A percentile compares a stretch with the other conserved stretches of the same genome.
Evolutionary conservation across 2,888 invertebrate species (phyloP).

Genomic region (Melanchra persicariae): DNA sequence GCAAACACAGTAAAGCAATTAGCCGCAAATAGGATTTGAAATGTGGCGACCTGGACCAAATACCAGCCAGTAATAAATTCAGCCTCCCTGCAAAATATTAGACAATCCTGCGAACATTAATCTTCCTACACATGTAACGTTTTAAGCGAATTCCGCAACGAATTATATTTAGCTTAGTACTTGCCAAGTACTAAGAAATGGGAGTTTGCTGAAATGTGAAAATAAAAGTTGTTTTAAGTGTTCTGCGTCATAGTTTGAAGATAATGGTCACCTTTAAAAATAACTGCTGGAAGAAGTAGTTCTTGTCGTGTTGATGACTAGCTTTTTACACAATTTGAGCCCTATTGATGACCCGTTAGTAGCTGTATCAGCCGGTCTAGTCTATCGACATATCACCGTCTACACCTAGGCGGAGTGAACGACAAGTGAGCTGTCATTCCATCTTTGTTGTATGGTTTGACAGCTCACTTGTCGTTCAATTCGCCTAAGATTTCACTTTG

Average conservation of each 20-base stretch:
- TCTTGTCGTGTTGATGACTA: too few species aligned
- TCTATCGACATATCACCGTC: too few species aligned
- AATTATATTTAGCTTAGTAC: slow-evolving; percentile 59
- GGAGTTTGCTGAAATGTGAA: slow-evolving; percentile 22
- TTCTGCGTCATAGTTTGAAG: slow-evolving; percentile 31
- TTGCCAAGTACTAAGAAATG: slow-evolving; percentile 54
- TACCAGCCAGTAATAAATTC: slow-evolving; percentile 68
- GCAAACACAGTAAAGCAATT: slow-evolving; percentile 58
- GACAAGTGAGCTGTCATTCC: too few species aligned
- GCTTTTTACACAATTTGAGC: background rate
- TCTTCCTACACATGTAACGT: slow-evolving; percentile 63
- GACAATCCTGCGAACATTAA: slow-evolving; percentile 71
- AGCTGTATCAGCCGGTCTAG: too few species aligned
- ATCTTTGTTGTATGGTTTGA: too few species aligned
- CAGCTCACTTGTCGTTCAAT: too few species aligned
- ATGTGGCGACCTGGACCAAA: slow-evolving; percentile 53
- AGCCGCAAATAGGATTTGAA: slow-evolving; percentile 67
- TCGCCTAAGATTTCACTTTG: too few species aligned
- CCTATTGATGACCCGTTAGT: too few species aligned
- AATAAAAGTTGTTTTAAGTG: slow-evolving; percentile 33
- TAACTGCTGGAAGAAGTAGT: background rate
- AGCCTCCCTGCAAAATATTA: slow-evolving; percentile 68
- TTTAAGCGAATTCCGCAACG: slow-evolving; percentile 57
- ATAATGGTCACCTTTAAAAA: background rate
- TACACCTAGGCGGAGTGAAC: too few species aligned